Percentiles rank a stretch among this genome's conserved stretches.
These are phyloP conservation scores for Smittia sp. DNA, from an alignment of 2,888 invertebrate genomes.

Conservation along the genomic window DNA sequence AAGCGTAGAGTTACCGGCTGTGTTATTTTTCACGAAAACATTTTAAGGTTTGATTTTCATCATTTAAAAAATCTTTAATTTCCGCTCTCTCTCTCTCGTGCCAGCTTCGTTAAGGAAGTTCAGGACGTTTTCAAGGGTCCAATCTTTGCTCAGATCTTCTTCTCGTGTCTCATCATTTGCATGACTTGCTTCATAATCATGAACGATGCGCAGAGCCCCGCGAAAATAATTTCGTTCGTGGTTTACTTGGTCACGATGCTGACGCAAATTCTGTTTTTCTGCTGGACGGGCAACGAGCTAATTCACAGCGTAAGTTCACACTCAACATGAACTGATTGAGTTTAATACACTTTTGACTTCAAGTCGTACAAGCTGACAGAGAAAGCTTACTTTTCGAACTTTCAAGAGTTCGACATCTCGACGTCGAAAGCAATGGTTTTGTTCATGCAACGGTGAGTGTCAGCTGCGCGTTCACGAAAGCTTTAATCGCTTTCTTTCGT, in stretches of 20 bases:
- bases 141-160: conserved; percentile 49
- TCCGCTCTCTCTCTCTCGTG: neutral
- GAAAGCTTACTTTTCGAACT: conserved; percentile 36
- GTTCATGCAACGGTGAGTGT: conserved; percentile 22
- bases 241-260: conserved; percentile 58
- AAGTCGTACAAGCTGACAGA: conserved; percentile 33
- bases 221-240: conserved; percentile 55
- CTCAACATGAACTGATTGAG: neutral
- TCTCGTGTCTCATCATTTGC: conserved; percentile 50
- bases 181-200: conserved; percentile 50
- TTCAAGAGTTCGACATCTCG: conserved; percentile 19
- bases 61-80: neutral
- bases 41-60: conserved; percentile 11
- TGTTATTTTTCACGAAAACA: conserved; percentile 38
- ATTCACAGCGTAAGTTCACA: conserved; percentile 54
- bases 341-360: neutral
- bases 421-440: conserved; percentile 10
- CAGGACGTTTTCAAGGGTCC: conserved; percentile 47
- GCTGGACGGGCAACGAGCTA: conserved; percentile 60
- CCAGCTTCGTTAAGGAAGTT: conserved; percentile 46
- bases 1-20: conserved; percentile 13
- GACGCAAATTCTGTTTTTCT: conserved; percentile 58
- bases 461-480: neutral
- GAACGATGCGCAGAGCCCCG: conserved; percentile 46
- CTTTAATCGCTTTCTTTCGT: neutral